phyloP scores from a whole-genome alignment of 2,888 invertebrate genomes.

The Chymomyza fuscimana region DNA sequence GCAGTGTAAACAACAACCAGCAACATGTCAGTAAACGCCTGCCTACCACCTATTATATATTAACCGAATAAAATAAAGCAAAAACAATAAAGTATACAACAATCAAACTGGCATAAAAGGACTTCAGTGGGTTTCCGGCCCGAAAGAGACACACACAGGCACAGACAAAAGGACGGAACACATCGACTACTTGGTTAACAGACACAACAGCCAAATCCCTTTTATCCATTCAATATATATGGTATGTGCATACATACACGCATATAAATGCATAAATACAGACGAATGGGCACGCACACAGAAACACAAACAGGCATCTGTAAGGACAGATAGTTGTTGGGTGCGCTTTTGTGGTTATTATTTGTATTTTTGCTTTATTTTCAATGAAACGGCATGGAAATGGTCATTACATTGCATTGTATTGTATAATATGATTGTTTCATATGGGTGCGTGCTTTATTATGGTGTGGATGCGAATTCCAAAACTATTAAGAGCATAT shows the following conservation, averaged over 20 bases:
- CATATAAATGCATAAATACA: constrained; percentile 30
- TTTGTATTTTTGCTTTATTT: constrained; percentile 57
- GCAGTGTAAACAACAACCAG: too few species aligned
- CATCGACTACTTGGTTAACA: constrained; percentile 15
- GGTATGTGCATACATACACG: constrained; percentile 36
- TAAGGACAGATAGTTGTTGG: constrained; percentile 26
- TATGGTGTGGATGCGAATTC: constrained; percentile 16
- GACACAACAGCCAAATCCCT: constrained; percentile 59
- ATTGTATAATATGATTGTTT: constrained; percentile 55
- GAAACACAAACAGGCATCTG: constrained; percentile 6
- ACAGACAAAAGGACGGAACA: not conserved
- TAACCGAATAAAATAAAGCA: not conserved
- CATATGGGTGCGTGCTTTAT: constrained; percentile 31
- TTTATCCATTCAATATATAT: constrained; percentile 66
- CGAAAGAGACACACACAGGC: constrained; percentile 26
- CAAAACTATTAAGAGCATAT: not conserved
- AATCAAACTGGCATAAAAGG: constrained; percentile 11
- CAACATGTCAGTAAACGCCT: not conserved
- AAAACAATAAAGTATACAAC: constrained; percentile 34
- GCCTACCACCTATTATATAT: not conserved
- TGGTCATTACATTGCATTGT: constrained; percentile 54
- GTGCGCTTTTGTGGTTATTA: constrained; percentile 58
- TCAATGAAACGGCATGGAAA: constrained; percentile 63
- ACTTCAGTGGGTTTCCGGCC: constrained; percentile 46
- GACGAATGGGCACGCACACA: constrained; percentile 39